Conservation (phyloP, 2,888 invertebrate species). For the Eledona agricola region DNA sequence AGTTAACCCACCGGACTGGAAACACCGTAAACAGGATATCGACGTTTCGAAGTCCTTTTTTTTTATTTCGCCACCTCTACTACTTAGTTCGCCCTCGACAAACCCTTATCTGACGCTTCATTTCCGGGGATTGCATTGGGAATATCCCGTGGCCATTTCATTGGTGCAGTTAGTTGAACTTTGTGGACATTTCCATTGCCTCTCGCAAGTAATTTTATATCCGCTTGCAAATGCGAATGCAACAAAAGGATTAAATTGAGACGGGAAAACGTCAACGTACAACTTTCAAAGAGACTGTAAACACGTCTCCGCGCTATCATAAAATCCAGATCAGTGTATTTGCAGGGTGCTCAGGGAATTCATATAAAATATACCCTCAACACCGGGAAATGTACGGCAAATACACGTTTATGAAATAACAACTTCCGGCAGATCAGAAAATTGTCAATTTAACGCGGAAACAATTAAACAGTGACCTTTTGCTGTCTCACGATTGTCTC, state of each 20-base stretch:
- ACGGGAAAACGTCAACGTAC: slow-evolving; percentile 34
- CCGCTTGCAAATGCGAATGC: slow-evolving; percentile 23
- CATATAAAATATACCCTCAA: slow-evolving; percentile 37
- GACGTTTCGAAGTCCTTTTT: slow-evolving; percentile 23
- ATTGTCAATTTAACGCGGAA: no score
- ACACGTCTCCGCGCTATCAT: slow-evolving; percentile 40
- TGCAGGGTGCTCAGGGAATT: slow-evolving; percentile 36
- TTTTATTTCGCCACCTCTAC: slow-evolving; percentile 24
- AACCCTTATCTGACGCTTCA: slow-evolving; percentile 12
- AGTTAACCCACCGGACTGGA: slow-evolving; percentile 16
- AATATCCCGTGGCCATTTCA: slow-evolving; percentile 16
- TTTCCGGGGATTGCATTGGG: slow-evolving; percentile 19
- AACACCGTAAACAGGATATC: slow-evolving; percentile 26
- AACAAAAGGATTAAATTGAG: slow-evolving; percentile 36
- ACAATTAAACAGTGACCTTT: no score
- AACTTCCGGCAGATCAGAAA: not conserved
- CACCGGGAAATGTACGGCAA: slow-evolving; percentile 32
- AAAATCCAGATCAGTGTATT: slow-evolving; percentile 42
- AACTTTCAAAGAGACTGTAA: slow-evolving; percentile 38
- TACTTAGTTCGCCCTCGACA: slow-evolving; percentile 18
- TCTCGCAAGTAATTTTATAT: slow-evolving; percentile 30
- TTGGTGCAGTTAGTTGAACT: slow-evolving; percentile 15
- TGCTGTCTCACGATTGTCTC: no score
- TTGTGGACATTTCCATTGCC: slow-evolving; percentile 21
- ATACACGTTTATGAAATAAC: slow-evolving; percentile 24